A percentile compares a stretch with the other conserved stretches of the same genome.
Evolutionary conservation across 1,140 invertebrate genomes (phyloP).

Genomic region (Homalodisca vitripennis): DNA sequence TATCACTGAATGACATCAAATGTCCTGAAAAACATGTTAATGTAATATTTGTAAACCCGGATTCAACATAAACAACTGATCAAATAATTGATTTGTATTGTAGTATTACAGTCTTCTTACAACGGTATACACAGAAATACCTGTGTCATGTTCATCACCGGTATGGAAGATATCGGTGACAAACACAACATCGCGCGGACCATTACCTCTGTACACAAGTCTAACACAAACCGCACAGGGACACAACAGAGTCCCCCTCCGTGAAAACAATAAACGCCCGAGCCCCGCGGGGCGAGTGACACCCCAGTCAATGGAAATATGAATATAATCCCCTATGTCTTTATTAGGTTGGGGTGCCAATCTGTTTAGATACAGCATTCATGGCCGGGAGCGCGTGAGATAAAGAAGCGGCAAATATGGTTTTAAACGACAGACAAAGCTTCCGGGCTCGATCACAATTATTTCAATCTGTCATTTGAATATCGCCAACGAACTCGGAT

Average conservation of each 20-base stretch:
- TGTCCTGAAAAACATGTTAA: no score
- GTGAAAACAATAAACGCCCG: slow-evolving; percentile 11
- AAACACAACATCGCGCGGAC: no score
- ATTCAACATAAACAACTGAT: no score
- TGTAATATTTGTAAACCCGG: no score
- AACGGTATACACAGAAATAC: no score
- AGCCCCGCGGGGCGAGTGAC: background rate
- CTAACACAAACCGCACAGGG: background rate
- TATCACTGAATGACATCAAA: no score
- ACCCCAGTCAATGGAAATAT: slow-evolving; percentile 15
- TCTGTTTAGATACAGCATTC: slow-evolving; percentile 21
- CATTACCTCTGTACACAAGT: background rate
- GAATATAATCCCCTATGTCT: slow-evolving; percentile 24
- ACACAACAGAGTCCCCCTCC: background rate
- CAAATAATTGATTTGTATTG: no score
- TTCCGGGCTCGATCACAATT: background rate
- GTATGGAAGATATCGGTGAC: no score
- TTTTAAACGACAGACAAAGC: background rate
- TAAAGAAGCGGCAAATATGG: slow-evolving; percentile 24
- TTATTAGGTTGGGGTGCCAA: slow-evolving; percentile 25
- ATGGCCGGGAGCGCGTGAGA: slow-evolving; percentile 4
- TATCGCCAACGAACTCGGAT: slow-evolving; percentile 13
- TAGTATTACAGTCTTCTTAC: no score
- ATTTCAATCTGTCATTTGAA: slow-evolving; percentile 11
- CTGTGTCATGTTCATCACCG: no score